These are phyloP conservation scores for Cryptomyrus ogoouensis DNA, from an alignment of 2,113 vertebrate species.

Conservation along the genomic window DNA sequence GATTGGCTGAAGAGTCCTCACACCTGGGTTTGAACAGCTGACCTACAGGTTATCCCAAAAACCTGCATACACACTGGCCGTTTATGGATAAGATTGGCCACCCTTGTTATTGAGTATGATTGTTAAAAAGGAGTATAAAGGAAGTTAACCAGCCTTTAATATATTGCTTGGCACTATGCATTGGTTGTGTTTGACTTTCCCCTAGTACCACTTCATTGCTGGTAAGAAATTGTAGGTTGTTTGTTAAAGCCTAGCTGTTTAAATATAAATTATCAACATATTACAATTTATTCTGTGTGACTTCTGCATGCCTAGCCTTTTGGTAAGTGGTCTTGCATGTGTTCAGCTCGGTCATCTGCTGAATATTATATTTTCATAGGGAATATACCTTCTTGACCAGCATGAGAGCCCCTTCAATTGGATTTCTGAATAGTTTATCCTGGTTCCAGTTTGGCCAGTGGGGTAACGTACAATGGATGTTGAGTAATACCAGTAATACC, in stretches of 20 bases:
- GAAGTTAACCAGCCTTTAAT: not conserved
- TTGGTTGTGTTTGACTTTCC: not conserved
- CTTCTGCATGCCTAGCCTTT: not conserved
- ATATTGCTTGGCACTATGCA: not conserved
- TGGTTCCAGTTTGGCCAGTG: not conserved
- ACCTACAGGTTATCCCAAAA: too few relatives aligned
- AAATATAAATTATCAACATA: not conserved
- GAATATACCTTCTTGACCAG: not conserved
- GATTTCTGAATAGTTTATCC: not conserved
- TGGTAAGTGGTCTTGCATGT: not conserved
- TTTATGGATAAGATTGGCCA: too few relatives aligned
- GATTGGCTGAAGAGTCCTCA: too few relatives aligned
- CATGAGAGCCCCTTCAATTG: not conserved
- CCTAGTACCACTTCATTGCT: not conserved
- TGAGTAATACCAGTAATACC: not conserved
- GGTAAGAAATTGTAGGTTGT: not conserved
- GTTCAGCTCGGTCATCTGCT: not conserved
- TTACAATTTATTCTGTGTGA: not conserved
- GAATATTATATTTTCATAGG: not conserved
- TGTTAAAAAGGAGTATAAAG: not conserved
- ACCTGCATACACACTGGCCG: too few relatives aligned
- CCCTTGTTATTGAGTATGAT: not conserved
- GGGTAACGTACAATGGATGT: not conserved
- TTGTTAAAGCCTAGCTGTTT: not conserved
- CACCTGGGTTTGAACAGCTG: too few relatives aligned